Conservation (phyloP, 1,140 invertebrate species). For the Asbolus verrucosus region DNA sequence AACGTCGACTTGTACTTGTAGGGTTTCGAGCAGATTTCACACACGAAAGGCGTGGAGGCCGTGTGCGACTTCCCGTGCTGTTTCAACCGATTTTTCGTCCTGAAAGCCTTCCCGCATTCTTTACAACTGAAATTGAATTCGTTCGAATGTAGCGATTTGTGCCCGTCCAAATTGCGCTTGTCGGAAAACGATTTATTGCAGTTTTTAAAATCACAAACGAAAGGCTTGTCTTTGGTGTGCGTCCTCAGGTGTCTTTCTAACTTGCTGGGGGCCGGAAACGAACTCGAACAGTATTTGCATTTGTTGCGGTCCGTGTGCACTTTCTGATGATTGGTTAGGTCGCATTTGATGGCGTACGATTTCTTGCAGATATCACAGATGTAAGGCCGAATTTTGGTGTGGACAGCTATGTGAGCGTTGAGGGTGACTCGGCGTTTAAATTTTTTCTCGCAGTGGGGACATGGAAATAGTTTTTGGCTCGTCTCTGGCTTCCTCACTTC, state of each 20-base stretch:
- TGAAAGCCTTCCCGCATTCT: conserved; percentile 53
- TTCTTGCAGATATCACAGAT: conserved; percentile 50
- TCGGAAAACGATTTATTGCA: conserved; percentile 50
- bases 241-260: conserved; percentile 51
- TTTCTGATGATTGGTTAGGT: conserved; percentile 48
- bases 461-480: conserved; percentile 35
- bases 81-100: conserved; percentile 53
- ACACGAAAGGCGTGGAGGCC: conserved; percentile 50
- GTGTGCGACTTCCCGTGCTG: conserved; percentile 57
- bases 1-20: conserved; percentile 54
- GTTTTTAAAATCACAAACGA: conserved; percentile 47
- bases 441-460: conserved; percentile 45
- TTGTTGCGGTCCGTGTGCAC: conserved; percentile 46
- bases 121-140: conserved; percentile 52
- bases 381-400: conserved; percentile 51
- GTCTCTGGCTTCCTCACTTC: not conserved
- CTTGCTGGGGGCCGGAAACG: conserved; percentile 51
- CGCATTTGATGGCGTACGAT: conserved; percentile 46
- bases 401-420: conserved; percentile 51
- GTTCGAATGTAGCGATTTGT: conserved; percentile 47
- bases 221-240: conserved; percentile 53
- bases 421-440: conserved; percentile 49
- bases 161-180: conserved; percentile 52
- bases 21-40: conserved; percentile 50
- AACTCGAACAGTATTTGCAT: conserved; percentile 50